Conservation (phyloP, 23 tunicate species). For the Styela plicata region DNA sequence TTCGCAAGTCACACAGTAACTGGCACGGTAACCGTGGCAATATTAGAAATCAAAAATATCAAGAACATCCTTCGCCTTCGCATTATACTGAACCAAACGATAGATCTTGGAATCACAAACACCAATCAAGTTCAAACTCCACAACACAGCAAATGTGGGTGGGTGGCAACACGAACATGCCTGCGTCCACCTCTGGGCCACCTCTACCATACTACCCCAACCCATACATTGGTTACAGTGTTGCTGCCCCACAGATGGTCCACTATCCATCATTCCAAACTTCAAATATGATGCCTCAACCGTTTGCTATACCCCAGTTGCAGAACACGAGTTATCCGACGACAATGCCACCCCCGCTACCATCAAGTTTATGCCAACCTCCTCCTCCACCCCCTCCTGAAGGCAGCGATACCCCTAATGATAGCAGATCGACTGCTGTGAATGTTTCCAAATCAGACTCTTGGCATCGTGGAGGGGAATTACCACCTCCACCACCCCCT, state of each 20-base stretch:
- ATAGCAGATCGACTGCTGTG: background rate
- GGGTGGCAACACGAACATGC: background rate
- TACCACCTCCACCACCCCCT: slow-evolving; percentile 13
- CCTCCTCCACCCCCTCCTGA: slow-evolving; percentile 6
- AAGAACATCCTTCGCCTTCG: background rate
- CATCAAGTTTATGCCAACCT: background rate
- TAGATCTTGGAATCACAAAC: background rate
- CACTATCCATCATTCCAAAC: background rate
- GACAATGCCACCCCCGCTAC: slow-evolving; percentile 1
- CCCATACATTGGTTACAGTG: background rate
- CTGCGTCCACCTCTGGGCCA: background rate
- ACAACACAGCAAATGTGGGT: background rate
- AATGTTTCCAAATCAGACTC: background rate
- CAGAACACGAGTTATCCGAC: background rate
- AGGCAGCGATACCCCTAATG: background rate
- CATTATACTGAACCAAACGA: background rate
- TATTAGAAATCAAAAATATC: background rate
- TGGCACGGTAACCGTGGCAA: background rate
- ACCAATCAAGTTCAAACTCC: background rate
- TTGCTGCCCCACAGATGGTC: background rate
- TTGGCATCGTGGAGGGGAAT: background rate
- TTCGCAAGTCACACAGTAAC: background rate
- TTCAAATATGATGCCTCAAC: background rate
- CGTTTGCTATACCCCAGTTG: background rate
- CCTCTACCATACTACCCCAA: background rate